A percentile compares a stretch with the other conserved stretches of the same genome.
These are phyloP conservation scores for Perizoma affinitatum DNA, from an alignment of 2,888 invertebrate species.

Conservation along the genomic window DNA sequence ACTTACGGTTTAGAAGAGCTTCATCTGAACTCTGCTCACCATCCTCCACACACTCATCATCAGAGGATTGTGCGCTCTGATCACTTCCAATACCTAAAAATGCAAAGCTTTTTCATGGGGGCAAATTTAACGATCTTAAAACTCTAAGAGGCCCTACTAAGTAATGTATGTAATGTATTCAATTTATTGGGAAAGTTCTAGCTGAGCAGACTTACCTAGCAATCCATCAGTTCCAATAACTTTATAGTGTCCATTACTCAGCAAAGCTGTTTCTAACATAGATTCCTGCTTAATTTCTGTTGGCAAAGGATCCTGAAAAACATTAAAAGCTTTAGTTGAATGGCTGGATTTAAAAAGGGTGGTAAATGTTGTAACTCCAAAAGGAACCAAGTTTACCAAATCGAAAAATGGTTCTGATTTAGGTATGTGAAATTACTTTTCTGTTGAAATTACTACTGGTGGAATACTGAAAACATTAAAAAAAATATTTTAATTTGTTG, in stretches of 20 bases:
- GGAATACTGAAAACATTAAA: neutral
- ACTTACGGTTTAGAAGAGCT: slow-evolving; percentile 55
- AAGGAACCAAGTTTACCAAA: no score
- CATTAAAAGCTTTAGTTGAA: neutral
- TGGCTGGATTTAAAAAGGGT: neutral
- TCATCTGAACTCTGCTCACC: slow-evolving; percentile 47
- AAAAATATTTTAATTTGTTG: no score
- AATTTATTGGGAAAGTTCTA: no score
- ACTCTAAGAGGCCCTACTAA: no score
- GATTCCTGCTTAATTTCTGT: slow-evolving; percentile 60
- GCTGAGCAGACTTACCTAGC: slow-evolving; percentile 47
- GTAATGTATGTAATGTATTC: no score
- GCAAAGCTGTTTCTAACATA: slow-evolving; percentile 40
- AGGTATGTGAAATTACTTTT: no score
- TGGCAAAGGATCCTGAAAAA: slow-evolving; percentile 52
- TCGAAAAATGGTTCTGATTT: no score
- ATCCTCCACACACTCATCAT: slow-evolving; percentile 53
- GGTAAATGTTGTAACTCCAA: no score
- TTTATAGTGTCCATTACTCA: slow-evolving; percentile 44
- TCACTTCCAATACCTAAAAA: slow-evolving; percentile 53
- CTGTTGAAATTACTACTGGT: no score
- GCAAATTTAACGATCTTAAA: neutral
- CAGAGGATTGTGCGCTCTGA: slow-evolving; percentile 51
- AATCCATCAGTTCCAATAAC: slow-evolving; percentile 48
- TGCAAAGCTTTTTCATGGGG: neutral